These are phyloP conservation scores for Heterodera carotae DNA, from an alignment of 1,140 invertebrate species.

Conservation along the genomic window DNA sequence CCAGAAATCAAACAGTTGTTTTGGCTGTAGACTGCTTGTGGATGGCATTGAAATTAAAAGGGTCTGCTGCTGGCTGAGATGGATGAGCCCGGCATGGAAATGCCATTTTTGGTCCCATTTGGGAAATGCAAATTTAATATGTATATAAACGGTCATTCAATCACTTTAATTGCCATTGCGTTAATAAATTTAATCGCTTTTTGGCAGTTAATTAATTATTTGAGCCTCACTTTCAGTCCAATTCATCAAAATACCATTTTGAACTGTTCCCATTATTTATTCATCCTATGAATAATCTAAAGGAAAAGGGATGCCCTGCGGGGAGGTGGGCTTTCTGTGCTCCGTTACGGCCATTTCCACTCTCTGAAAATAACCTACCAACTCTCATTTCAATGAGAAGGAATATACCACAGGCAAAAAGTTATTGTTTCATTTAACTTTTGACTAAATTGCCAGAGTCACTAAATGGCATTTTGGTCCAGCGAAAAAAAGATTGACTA, in stretches of 20 bases:
- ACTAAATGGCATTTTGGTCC: too few species aligned
- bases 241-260: neutral
- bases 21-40: neutral
- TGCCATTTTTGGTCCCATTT: neutral
- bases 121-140: neutral
- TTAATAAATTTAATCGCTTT: neutral
- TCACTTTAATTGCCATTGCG: neutral
- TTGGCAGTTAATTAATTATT: neutral
- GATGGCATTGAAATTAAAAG: neutral
- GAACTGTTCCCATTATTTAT: too few species aligned
- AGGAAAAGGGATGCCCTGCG: too few species aligned
- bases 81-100: neutral
- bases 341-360: too few species aligned
- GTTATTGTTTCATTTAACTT: too few species aligned
- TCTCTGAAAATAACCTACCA: too few species aligned
- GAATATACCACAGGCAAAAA: too few species aligned
- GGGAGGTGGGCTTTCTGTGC: too few species aligned
- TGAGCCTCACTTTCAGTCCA: neutral
- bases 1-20: slow-evolving; percentile 9
- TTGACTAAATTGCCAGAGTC: too few species aligned
- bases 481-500: too few species aligned
- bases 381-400: neutral
- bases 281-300: too few species aligned
- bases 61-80: neutral
- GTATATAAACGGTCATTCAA: neutral